Base-by-base conservation (phyloP, 2,888 invertebrate species). In the Trissoscelio sp. region DNA sequence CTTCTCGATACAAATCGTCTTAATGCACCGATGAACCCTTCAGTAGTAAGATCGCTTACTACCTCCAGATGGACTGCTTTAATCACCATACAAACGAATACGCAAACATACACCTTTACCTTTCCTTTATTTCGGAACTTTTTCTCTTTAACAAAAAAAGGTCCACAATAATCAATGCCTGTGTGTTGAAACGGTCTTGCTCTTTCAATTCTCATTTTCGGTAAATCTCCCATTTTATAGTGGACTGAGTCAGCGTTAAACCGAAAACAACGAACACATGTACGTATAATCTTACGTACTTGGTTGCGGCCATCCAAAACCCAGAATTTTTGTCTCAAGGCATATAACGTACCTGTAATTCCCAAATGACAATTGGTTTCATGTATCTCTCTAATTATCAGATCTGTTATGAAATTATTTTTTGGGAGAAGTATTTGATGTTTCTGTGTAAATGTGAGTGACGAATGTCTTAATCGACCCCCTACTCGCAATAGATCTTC, bases 1-100 rank as follows among this genome's bases (percentile, higher is more conserved):
- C 72, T 34, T 37, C 83, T 46, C 6, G 73, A 3, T 0, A 79
- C 28, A 42, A 85, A 84, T n/a, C 84, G 66, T 18, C 53, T 51
- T 0, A 85, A 51, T 3, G 81, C 66, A 0, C 66, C 84, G 0
- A 84, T 4, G 39, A 85, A 84, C 2, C 58, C 81, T 39, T 83
- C 82, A 7, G 81, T 80, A 9, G 83, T 72, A 9, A 84, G 24
- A 37, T 83, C 81, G 7, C 69, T 70, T 14, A 80, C 80, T 9
- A 83, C 6, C 42, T 85, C 83, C 3, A 83, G 46, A 58, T 83
- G 83, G 2, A 77, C 72, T 1, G 82, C 83, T 28, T 83, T 81
- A 83, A 58, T 24, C 3, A 24, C 24, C 24, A 24, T 24, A 24
- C 24, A 24, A 24, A 24, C 24, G 12, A 80, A 83, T 0, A 83